A percentile compares a stretch with the other conserved stretches of the same genome.
Evolutionary conservation across 2,113 vertebrate species (phyloP).

Genomic region (Perognathus longimembris): DNA sequence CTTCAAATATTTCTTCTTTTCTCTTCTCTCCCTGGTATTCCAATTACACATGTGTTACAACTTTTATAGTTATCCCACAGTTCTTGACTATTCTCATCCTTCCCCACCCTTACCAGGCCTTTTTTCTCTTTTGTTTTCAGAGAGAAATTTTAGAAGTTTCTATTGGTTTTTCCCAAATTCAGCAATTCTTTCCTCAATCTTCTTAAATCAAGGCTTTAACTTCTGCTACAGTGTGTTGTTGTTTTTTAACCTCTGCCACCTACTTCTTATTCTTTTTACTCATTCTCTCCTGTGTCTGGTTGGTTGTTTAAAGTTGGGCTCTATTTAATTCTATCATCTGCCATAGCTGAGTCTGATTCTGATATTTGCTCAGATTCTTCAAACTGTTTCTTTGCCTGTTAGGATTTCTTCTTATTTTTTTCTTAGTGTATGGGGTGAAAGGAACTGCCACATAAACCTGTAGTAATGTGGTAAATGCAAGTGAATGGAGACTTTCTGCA

Average conservation of each 20-base stretch:
- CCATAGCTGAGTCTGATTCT: background rate
- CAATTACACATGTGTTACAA: background rate
- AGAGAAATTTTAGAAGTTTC: background rate
- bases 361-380: background rate
- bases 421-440: too few relatives aligned
- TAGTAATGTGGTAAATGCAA: too few relatives aligned
- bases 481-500: too few relatives aligned
- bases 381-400: too few relatives aligned
- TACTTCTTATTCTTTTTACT: background rate
- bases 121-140: background rate
- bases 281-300: background rate
- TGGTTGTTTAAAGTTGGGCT: background rate
- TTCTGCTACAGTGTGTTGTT: background rate
- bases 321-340: background rate
- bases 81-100: background rate
- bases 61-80: background rate
- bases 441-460: too few relatives aligned
- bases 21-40: background rate
- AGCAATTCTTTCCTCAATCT: background rate
- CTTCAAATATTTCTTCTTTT: slow-evolving; percentile 8
- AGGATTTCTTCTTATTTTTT: too few relatives aligned
- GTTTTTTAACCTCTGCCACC: background rate
- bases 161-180: background rate
- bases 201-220: background rate
- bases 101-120: background rate